Percentiles rank a stretch among this genome's conserved stretches.
phyloP scores from a whole-genome alignment of 2,888 invertebrate species.

The Epiblema foenella region DNA sequence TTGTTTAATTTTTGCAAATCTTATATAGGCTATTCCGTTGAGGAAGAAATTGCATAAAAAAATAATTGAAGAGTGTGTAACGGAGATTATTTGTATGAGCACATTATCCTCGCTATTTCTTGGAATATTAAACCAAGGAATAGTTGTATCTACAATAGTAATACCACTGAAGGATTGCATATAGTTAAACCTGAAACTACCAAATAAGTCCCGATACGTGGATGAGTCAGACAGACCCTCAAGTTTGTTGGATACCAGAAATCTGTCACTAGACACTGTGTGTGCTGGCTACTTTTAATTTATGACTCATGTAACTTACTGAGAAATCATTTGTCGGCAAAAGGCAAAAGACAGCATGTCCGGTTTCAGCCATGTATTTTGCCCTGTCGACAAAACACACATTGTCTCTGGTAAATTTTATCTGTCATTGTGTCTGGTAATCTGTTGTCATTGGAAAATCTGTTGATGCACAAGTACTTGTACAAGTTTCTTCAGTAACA shows the following conservation, averaged over 20 bases:
- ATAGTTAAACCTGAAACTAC: not conserved
- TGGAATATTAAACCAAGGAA: not conserved
- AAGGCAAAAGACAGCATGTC: not conserved
- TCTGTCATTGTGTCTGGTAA: too few relatives aligned
- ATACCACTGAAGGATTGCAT: not conserved
- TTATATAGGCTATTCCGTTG: not conserved
- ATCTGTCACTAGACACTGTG: too few relatives aligned
- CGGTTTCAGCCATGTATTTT: not conserved
- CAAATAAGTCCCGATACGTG: too few relatives aligned
- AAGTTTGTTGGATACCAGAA: too few relatives aligned
- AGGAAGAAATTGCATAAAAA: conserved; percentile 1
- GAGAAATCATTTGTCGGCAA: not conserved
- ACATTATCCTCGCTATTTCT: not conserved
- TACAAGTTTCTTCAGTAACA: too few relatives aligned
- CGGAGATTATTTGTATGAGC: not conserved
- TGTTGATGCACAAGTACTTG: too few relatives aligned
- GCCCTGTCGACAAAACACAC: not conserved
- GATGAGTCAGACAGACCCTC: too few relatives aligned
- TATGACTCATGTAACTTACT: not conserved
- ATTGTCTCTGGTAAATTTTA: too few relatives aligned
- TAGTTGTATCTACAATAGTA: not conserved
- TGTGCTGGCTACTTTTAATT: too few relatives aligned
- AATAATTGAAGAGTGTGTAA: conserved; percentile 9
- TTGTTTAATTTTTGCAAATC: not conserved
- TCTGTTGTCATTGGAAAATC: too few relatives aligned